A percentile compares a stretch with the other conserved stretches of the same genome.
These are phyloP conservation scores for Chrysoperla carnea DNA, from an alignment of 1,140 invertebrate species.

Conservation along the genomic window DNA sequence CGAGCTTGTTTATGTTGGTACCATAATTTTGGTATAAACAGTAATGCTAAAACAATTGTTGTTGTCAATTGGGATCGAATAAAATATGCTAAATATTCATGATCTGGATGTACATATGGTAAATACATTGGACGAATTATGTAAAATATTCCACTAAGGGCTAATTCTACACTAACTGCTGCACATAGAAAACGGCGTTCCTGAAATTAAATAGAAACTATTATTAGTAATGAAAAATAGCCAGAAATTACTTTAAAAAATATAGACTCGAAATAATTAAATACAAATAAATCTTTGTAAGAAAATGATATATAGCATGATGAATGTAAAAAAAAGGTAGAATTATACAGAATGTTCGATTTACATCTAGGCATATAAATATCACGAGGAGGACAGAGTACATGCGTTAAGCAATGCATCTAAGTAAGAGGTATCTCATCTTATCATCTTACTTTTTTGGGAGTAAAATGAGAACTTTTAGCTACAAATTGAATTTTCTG, in stretches of 20 bases:
- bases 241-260: neutral
- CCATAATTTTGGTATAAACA: slow-evolving; percentile 66
- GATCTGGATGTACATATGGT: slow-evolving; percentile 44
- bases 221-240: neutral
- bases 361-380: no score
- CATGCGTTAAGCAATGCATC: no score
- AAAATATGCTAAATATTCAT: slow-evolving; percentile 47
- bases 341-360: no score
- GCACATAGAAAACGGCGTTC: slow-evolving; percentile 63
- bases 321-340: no score
- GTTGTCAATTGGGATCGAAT: slow-evolving; percentile 59
- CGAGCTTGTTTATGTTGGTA: slow-evolving; percentile 48
- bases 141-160: slow-evolving; percentile 52
- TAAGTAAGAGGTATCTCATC: no score
- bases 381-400: no score
- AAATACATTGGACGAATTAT: slow-evolving; percentile 40
- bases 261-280: no score
- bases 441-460: no score
- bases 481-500: no score
- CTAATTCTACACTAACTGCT: slow-evolving; percentile 54
- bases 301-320: no score
- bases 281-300: no score
- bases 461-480: no score
- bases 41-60: slow-evolving; percentile 51
- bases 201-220: slow-evolving; percentile 19